Base-by-base conservation (phyloP, 2,888 invertebrate genomes). In the Philhelius pedissequus region DNA sequence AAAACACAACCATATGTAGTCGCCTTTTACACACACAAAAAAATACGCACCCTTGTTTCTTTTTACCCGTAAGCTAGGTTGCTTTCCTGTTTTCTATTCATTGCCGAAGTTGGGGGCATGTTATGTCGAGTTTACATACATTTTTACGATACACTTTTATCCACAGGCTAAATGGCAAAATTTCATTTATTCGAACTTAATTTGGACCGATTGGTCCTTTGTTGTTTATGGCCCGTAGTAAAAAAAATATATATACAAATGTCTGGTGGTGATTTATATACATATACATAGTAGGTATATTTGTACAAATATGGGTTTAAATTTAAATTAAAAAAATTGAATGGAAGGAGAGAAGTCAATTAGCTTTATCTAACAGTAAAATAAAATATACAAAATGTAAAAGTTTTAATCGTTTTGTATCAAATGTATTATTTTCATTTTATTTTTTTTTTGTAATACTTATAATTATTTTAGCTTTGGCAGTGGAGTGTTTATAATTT, bases 111-210 rank as follows among this genome's bases (percentile, higher is more conserved):
- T 22, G 25, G 40, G 30, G 22, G 30, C 25, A 25, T 48, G 18
- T 38, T 18, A 48, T 64, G 75, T 64, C 62, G 62, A 69, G 52
- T 54, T 80, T 27, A 74, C 60, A 69, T 48, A 50, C 35, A 54
- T 40, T 48, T 45, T 18, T 15, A 60, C 45, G 62, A 30, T 45
- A 60, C 40, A 74, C 50, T 58, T 71, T 48, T 50, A 62, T 48
- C 40, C 56, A 27, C 52, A 75, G 81, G 48, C 60, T 52, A 76
- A 76, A 81, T 70, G 66, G 75, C 60, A 76, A 76, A 80, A 76
- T 66, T 71, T 73, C 81, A 76, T 81, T 81, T 76, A 81, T 76
- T 58, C 66, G 66, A 76, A 81, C 66, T 76, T 76, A 81, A 81
- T 81, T 76, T 70, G 66, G 50, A 60, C 43, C 58, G 56, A 43